Evolutionary conservation across 2,113 vertebrate species (phyloP).

Genomic region (Oreochromis niloticus): DNA sequence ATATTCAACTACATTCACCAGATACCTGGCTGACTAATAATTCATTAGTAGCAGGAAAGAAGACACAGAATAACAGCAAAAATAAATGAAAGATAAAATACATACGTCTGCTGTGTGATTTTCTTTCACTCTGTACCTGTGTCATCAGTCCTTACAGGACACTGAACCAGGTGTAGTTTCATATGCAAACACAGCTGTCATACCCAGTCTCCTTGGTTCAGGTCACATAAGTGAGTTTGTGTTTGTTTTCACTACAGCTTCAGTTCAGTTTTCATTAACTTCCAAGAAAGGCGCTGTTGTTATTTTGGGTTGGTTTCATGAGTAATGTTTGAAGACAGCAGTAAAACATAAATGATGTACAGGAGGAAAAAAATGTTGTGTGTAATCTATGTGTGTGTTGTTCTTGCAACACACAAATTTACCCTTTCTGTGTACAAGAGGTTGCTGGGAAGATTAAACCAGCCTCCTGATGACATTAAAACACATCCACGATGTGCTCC

Average conservation of each 20-base stretch:
- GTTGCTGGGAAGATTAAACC: no score
- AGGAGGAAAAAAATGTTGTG: no score
- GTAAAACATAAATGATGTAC: neutral
- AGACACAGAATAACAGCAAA: no score
- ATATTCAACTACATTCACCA: no score
- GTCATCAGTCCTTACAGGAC: neutral
- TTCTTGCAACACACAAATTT: no score
- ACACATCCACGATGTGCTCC: no score
- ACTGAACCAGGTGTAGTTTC: accelerated
- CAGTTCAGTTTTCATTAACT: accelerated
- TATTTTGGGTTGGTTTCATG: accelerated
- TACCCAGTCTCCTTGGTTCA: accelerated
- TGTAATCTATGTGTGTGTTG: no score
- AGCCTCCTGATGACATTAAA: no score
- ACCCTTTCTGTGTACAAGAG: no score
- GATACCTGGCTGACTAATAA: no score
- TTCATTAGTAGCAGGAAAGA: no score
- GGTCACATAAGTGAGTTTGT: neutral
- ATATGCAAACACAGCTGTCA: neutral
- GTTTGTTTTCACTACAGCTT: neutral
- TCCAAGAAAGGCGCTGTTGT: accelerated
- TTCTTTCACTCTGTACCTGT: neutral
- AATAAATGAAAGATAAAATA: neutral
- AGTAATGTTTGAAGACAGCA: neutral
- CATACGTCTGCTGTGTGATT: accelerated